A percentile compares a stretch with the other conserved stretches of the same genome.
These are phyloP conservation scores for Suncus etruscus DNA, from an alignment of 2,113 vertebrate genomes.

Conservation along the genomic window DNA sequence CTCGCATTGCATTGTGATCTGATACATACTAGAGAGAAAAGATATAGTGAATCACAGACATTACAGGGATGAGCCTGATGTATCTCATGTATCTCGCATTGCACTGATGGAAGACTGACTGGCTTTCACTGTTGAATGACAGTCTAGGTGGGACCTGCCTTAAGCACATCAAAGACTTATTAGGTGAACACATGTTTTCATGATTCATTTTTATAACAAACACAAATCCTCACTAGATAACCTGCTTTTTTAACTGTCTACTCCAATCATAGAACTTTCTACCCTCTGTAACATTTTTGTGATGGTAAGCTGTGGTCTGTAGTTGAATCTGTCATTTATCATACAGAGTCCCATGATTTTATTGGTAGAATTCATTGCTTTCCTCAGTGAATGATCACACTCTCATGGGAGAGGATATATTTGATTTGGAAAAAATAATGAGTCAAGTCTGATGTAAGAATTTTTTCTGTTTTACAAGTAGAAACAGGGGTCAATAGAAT, in stretches of 20 bases:
- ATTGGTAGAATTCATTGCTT: not conserved
- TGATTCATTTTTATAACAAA: not conserved
- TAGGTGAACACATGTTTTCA: not conserved
- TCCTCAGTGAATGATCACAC: not conserved
- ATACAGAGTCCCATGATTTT: not conserved
- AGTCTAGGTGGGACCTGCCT: not conserved
- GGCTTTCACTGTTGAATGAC: not conserved
- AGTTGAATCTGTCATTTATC: not conserved
- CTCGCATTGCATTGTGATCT: not conserved
- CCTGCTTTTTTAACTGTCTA: not conserved
- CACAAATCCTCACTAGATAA: not conserved
- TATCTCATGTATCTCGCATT: not conserved
- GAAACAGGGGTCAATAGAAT: not conserved
- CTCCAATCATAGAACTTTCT: not conserved
- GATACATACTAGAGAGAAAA: not conserved
- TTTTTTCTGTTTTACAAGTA: not conserved
- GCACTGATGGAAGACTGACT: not conserved
- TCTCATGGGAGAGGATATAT: not conserved
- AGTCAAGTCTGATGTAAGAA: not conserved
- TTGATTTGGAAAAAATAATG: not conserved
- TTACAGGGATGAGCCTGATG: rapidly evolving
- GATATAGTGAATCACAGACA: not conserved
- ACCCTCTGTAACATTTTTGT: not conserved
- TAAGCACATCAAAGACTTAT: not conserved
- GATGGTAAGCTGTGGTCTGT: not conserved